phyloP scores from a whole-genome alignment of 2,797 vertebrate genomes.

The Crocidura indochinensis region DNA sequence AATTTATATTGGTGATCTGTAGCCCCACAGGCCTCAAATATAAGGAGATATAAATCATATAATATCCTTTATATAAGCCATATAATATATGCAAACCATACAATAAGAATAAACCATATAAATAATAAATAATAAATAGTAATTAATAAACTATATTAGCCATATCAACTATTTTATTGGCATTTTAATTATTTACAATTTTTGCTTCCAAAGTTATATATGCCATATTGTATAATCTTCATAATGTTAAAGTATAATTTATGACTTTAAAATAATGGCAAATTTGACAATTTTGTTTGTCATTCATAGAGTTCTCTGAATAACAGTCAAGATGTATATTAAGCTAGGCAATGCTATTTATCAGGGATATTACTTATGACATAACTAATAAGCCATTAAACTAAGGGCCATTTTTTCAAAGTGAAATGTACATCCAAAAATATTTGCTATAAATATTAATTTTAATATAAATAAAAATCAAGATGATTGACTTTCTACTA shows the following conservation, averaged over 20 bases:
- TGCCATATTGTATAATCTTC: background rate
- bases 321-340: constrained; percentile 56
- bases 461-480: constrained; percentile 67
- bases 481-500: constrained; percentile 46
- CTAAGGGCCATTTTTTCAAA: constrained; percentile 66
- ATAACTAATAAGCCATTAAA: constrained; percentile 65
- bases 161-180: background rate
- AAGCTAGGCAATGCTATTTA: constrained; percentile 65
- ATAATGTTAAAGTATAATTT: background rate
- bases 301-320: constrained; percentile 59
- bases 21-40: background rate
- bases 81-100: no score
- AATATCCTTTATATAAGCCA: no score
- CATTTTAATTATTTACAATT: constrained; percentile 11
- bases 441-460: constrained; percentile 62
- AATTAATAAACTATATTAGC: no score
- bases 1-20: background rate
- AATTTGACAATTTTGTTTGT: constrained; percentile 16
- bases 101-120: no score
- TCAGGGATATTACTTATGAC: constrained; percentile 50
- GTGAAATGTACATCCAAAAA: constrained; percentile 43
- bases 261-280: constrained; percentile 5
- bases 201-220: background rate
- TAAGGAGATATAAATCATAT: no score
- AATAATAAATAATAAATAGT: no score